Evolutionary conservation across 2,797 vertebrate genomes (phyloP).

Genomic region (Silurus lanzhouensis): DNA sequence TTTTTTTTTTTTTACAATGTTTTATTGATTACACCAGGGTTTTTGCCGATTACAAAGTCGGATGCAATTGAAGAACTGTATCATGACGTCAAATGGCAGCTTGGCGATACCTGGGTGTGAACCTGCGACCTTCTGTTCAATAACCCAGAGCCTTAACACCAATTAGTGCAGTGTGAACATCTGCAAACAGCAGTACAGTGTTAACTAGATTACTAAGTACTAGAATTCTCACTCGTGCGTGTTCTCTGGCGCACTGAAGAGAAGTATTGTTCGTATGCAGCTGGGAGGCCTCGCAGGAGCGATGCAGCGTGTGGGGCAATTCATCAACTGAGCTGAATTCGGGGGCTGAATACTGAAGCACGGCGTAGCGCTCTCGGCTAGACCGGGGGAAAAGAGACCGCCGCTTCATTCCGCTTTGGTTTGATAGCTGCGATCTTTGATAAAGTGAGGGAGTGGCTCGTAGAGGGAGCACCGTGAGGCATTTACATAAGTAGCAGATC

Average conservation of each 20-base stretch:
- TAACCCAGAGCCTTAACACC: too few species aligned
- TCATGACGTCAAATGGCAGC: too few species aligned
- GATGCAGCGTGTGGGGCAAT: not conserved
- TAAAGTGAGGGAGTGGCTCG: not conserved
- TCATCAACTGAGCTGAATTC: not conserved
- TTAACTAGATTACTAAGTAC: not conserved
- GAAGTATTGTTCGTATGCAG: not conserved
- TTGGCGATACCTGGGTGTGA: too few species aligned
- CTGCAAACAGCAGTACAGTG: not conserved
- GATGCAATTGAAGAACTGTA: too few species aligned
- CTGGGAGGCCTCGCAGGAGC: not conserved
- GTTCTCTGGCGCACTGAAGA: not conserved
- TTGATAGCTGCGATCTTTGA: not conserved
- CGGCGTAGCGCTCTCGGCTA: not conserved
- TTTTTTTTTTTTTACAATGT: too few species aligned
- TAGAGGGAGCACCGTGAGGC: not conserved
- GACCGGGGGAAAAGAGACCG: not conserved
- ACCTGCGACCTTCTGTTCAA: too few species aligned
- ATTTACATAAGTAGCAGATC: not conserved
- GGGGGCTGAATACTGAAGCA: not conserved
- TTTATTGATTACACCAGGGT: too few species aligned
- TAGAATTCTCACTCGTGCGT: not conserved
- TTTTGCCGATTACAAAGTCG: too few species aligned
- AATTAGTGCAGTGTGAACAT: slow-evolving; percentile 14
- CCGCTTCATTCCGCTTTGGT: not conserved